Percentiles rank a stretch among this genome's conserved stretches.
These are phyloP conservation scores for Anableps anableps DNA, from an alignment of 2,797 vertebrate species.

Conservation along the genomic window DNA sequence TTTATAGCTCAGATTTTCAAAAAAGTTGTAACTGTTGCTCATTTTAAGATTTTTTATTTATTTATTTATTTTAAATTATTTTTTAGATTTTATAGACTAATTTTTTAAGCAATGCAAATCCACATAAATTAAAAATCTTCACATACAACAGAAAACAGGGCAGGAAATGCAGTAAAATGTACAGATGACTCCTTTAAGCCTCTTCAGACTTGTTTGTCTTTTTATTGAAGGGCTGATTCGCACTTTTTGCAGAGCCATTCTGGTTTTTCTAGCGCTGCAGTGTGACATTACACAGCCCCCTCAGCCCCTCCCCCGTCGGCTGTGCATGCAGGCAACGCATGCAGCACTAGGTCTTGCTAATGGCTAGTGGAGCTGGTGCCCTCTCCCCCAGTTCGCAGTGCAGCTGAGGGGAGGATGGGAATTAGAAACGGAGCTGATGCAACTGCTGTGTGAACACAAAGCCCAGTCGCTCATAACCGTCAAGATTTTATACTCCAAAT, in stretches of 20 bases:
- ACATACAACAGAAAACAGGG: background rate
- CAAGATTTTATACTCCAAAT: conserved; percentile 1
- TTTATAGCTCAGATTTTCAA: background rate
- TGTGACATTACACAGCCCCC: conserved; percentile 68
- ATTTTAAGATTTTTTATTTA: background rate
- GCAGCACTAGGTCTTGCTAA: conserved; percentile 55
- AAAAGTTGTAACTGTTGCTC: background rate
- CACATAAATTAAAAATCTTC: background rate
- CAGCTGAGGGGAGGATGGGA: conserved; percentile 37
- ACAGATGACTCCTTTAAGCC: background rate
- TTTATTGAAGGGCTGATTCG: conserved; percentile 8
- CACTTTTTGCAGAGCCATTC: conserved; percentile 23
- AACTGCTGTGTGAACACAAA: conserved; percentile 45
- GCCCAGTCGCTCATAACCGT: background rate
- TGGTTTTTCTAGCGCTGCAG: conserved; percentile 58
- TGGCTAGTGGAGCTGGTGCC: conserved; percentile 61
- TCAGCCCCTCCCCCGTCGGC: conserved; percentile 51
- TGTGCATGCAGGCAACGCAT: conserved; percentile 53
- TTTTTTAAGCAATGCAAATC: background rate
- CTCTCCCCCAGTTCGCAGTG: conserved; percentile 74
- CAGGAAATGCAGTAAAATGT: background rate
- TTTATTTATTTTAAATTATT: background rate
- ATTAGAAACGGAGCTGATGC: conserved; percentile 19
- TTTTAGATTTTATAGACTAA: background rate
- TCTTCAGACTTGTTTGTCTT: background rate